A percentile compares a stretch with the other conserved stretches of the same genome.
phyloP scores from a whole-genome alignment of 2,113 vertebrate genomes.

The Empidonax traillii region DNA sequence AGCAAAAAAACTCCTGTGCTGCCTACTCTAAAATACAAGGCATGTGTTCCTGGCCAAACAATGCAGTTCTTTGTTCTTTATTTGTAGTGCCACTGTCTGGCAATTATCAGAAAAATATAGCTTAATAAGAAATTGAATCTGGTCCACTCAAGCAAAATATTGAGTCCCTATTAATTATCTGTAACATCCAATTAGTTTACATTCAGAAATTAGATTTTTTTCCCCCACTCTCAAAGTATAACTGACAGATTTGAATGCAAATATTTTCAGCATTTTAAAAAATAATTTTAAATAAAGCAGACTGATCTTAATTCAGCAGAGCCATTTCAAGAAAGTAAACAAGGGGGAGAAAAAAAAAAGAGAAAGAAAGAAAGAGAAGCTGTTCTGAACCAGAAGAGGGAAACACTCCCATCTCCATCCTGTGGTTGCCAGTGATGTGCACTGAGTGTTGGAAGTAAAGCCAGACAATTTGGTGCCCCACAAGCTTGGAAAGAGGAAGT shows the following conservation, averaged over 20 bases:
- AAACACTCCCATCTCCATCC: not conserved
- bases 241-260: not conserved
- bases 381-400: not conserved
- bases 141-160: not conserved
- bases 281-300: not conserved
- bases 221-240: not conserved
- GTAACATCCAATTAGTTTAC: not conserved
- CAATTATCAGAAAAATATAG: slow-evolving; percentile 43
- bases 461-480: not conserved
- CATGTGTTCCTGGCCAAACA: slow-evolving; percentile 22
- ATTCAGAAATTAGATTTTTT: not conserved
- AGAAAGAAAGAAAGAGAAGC: not conserved
- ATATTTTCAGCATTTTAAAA: not conserved
- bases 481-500: not conserved
- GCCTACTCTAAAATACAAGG: slow-evolving; percentile 48
- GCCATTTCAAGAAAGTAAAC: not conserved
- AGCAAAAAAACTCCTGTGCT: slow-evolving; percentile 28
- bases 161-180: not conserved
- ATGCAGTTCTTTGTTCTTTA: slow-evolving; percentile 38
- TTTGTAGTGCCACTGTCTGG: slow-evolving; percentile 30
- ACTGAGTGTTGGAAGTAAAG: not conserved
- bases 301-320: not conserved
- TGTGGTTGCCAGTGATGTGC: not conserved
- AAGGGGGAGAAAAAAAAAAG: rapidly evolving
- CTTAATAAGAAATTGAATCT: slow-evolving; percentile 15